A percentile compares a stretch with the other conserved stretches of the same genome.
phyloP scores from a whole-genome alignment of 2,113 vertebrate species.

The Alces alces region DNA sequence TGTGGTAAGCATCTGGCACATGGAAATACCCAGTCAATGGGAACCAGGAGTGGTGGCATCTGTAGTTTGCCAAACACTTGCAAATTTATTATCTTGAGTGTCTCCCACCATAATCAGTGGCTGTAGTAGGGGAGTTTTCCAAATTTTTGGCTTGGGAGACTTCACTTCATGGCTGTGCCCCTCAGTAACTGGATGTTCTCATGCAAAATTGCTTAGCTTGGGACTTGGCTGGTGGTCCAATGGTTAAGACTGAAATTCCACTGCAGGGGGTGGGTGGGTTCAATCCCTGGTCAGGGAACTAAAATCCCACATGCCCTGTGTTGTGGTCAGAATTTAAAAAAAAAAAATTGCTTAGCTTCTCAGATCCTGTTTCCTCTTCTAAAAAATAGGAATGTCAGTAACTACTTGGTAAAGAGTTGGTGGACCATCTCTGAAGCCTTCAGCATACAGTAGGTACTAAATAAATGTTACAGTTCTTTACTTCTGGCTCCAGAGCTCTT shows the following conservation, averaged over 20 bases:
- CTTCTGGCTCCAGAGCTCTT: neutral
- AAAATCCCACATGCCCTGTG: neutral
- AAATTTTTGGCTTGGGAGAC: neutral
- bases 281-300: neutral
- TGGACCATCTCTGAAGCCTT: neutral
- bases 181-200: neutral
- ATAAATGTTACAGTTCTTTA: neutral
- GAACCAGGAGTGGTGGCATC: neutral
- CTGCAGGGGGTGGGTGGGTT: neutral
- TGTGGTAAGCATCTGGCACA: neutral
- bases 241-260: neutral
- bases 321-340: neutral
- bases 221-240: neutral
- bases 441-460: neutral
- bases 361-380: slow-evolving; percentile 3
- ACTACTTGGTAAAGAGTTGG: neutral
- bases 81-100: neutral
- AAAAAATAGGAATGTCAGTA: neutral
- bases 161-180: neutral
- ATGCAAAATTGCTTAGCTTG: neutral
- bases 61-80: neutral
- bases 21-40: neutral
- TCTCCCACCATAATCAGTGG: neutral
- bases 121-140: neutral
- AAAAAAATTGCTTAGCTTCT: neutral